Evolutionary conservation across 2,888 invertebrate genomes (phyloP).

Genomic region (Xestia rhomboidea): DNA sequence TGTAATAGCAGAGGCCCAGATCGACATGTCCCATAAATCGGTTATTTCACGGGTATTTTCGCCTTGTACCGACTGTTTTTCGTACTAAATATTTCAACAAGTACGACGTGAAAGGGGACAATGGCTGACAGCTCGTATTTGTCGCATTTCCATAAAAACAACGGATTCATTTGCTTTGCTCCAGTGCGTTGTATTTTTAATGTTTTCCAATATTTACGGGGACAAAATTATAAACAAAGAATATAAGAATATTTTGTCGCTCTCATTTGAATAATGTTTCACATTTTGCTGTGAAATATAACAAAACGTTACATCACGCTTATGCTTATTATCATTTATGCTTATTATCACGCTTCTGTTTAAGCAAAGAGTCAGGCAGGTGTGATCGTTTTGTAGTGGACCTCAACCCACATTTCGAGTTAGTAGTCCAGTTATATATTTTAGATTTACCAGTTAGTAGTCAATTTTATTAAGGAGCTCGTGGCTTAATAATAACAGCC

Average conservation of each 20-base stretch:
- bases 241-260: not conserved
- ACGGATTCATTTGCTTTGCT: constrained; percentile 17
- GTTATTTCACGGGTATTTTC: constrained; percentile 3
- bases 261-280: not conserved
- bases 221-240: constrained; percentile 1
- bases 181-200: constrained; percentile 7
- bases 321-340: no score
- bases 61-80: not conserved
- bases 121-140: constrained; percentile 2
- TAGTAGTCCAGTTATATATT: no score
- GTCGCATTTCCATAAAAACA: constrained; percentile 22
- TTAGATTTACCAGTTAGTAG: no score
- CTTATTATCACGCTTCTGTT: not conserved
- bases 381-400: no score
- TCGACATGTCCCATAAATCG: not conserved
- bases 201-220: constrained; percentile 16
- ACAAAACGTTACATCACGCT: not conserved
- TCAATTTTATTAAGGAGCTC: no score
- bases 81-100: constrained; percentile 24
- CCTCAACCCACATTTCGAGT: no score
- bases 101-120: constrained; percentile 3
- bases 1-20: no score
- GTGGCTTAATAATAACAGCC: no score
- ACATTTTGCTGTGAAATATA: not conserved
- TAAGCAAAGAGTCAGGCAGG: no score